Evolutionary conservation across 2,888 invertebrate genomes (phyloP).

Genomic region (Zootermopsis nevadensis): DNA sequence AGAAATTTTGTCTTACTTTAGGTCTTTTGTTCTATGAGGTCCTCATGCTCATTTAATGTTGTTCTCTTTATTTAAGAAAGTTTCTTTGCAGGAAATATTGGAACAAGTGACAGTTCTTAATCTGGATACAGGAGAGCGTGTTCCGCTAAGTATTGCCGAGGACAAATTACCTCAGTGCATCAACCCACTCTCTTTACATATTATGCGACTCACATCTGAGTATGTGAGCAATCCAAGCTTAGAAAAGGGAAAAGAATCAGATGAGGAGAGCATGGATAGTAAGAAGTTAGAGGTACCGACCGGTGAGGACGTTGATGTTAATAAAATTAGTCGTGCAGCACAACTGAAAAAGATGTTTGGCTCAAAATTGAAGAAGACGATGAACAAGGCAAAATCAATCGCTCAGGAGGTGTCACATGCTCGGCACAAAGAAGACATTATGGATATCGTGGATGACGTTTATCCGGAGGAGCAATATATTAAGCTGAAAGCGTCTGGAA

Average conservation of each 20-base stretch:
- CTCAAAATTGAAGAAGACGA: conserved; percentile 89
- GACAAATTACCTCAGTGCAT: conserved; percentile 91
- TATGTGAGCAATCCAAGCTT: conserved; percentile 79
- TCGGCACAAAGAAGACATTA: conserved; percentile 87
- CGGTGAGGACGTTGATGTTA: conserved; percentile 65
- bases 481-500: conserved; percentile 93
- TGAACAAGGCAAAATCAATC: conserved; percentile 89
- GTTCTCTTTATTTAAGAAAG: neutral
- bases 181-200: conserved; percentile 94
- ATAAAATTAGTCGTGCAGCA: conserved; percentile 66
- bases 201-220: conserved; percentile 92
- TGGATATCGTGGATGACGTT: conserved; percentile 82
- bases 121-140: conserved; percentile 82
- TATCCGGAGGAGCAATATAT: conserved; percentile 79
- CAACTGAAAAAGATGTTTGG: conserved; percentile 83
- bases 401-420: conserved; percentile 86
- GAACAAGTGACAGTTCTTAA: conserved; percentile 80
- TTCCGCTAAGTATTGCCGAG: conserved; percentile 94
- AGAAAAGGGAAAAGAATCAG: conserved; percentile 75
- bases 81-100: conserved; percentile 78
- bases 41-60: neutral
- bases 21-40: too few relatives aligned
- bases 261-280: conserved; percentile 79
- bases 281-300: conserved; percentile 69
- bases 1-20: too few relatives aligned